Evolutionary conservation across 2,797 vertebrate species (phyloP), one percentile per base, ranked within the genome.

Genomic region (Silurus lanzhouensis): DNA sequence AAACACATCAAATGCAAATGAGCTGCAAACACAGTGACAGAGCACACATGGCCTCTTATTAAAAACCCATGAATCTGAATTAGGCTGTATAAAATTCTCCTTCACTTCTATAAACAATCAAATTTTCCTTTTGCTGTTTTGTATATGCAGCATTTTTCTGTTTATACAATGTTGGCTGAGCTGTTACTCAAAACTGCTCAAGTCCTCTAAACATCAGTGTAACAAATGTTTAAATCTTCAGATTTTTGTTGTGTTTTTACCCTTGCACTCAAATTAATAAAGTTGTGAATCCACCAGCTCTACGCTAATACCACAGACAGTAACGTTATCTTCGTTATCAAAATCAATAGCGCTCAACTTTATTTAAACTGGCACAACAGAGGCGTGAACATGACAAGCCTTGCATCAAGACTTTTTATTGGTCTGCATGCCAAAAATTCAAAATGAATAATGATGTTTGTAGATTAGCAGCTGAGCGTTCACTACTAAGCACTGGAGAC

Each of bases 401-500:
- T 44, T 60, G 27, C 75, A 61, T 78, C 57, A 13, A 27, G 6
- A 22, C 44, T 48, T 46, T 66, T 57, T 31, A 57, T 81, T 61
- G 15, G 64, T 14, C 57, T 52, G 20, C 75, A 55, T 64, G 58
- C 79, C 61, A 68, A 63, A 76, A 81, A 25, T 85, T 17, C 61
- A 22, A 52, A 64, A 77, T 48, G 68, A 85, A 88, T 46, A 20
- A 8, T 31, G 63, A 61, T 78, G 88, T 87, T 77, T 89, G 84
- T 83, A 66, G 85, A 86, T 79, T 71, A 67, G 82, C 86, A 89
- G 90, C 87, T 91, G 89, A 89, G 85, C 84, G 84, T 85, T 88
- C 87, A 87, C 64, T 60, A 22, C 70, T 58, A 75, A 61, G 67
- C 77, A 80, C 25, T 48, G 75, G 82, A 81, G 70, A 60, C 12